phyloP scores from a whole-genome alignment of 1,140 invertebrate genomes.

The Catajapyx aquilonaris region DNA sequence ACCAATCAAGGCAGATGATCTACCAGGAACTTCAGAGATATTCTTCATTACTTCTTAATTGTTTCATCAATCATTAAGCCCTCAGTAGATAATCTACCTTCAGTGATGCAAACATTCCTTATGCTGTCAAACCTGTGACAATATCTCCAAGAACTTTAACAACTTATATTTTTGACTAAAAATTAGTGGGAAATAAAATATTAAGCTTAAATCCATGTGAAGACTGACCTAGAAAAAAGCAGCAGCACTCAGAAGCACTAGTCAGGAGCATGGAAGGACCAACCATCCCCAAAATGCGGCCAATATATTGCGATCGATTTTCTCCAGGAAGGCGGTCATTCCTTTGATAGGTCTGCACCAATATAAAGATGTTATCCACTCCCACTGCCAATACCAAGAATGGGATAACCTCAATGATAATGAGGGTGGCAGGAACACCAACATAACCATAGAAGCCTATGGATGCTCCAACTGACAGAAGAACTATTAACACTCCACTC shows the following conservation, averaged over 20 bases:
- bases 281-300: slow-evolving; percentile 48
- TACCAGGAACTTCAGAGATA: no score
- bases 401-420: slow-evolving; percentile 81
- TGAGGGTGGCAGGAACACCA: slow-evolving; percentile 51
- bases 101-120: no score
- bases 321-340: slow-evolving; percentile 24
- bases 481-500: slow-evolving; percentile 59
- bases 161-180: no score
- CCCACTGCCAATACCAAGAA: slow-evolving; percentile 82
- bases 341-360: slow-evolving; percentile 45
- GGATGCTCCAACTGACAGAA: slow-evolving; percentile 55
- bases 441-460: slow-evolving; percentile 67
- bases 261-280: slow-evolving; percentile 79
- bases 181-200: no score
- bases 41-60: no score
- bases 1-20: no score
- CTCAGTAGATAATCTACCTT: no score
- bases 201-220: no score
- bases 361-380: slow-evolving; percentile 87
- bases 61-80: no score
- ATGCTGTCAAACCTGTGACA: no score
- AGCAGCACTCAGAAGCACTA: slow-evolving; percentile 58
- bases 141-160: no score
- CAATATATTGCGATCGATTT: slow-evolving; percentile 35
- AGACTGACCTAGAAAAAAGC: slow-evolving; percentile 63